phyloP scores from a whole-genome alignment of 2,113 vertebrate species.

The Larimichthys polyactis region DNA sequence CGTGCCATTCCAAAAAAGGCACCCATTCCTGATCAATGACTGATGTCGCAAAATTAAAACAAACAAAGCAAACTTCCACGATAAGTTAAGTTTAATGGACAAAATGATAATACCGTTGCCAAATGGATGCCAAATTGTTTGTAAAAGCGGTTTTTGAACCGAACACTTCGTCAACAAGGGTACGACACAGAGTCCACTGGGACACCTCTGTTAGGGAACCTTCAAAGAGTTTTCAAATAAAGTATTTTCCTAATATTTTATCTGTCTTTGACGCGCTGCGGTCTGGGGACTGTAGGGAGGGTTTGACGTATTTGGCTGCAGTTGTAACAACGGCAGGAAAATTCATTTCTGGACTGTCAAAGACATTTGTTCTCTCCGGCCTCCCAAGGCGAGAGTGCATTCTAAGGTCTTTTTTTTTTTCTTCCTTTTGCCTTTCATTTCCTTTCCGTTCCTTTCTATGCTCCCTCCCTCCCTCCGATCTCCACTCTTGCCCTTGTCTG shows the following conservation, averaged over 20 bases:
- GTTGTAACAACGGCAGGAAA: conserved; percentile 73
- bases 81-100: not conserved
- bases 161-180: conserved; percentile 19
- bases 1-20: conserved; percentile 1
- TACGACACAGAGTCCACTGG: conserved; percentile 8
- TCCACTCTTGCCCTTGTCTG: conserved; percentile 64
- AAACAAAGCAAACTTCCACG: not conserved
- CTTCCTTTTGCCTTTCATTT: conserved; percentile 3
- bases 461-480: conserved; percentile 24
- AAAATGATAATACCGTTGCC: conserved; percentile 9
- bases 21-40: too few species aligned
- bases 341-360: conserved; percentile 75
- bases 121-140: conserved; percentile 26
- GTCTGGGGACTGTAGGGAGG: conserved; percentile 69
- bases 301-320: conserved; percentile 68
- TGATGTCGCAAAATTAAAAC: not conserved
- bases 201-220: conserved; percentile 32
- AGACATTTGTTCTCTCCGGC: conserved; percentile 73
- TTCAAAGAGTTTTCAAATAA: conserved; percentile 56
- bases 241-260: conserved; percentile 60
- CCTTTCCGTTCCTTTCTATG: not conserved
- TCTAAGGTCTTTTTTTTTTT: conserved; percentile 38
- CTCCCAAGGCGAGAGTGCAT: conserved; percentile 66
- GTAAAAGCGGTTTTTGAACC: conserved; percentile 14
- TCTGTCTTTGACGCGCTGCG: conserved; percentile 56